Conservation (phyloP, 2,888 invertebrate species). For the Drosophila vallismaia region DNA sequence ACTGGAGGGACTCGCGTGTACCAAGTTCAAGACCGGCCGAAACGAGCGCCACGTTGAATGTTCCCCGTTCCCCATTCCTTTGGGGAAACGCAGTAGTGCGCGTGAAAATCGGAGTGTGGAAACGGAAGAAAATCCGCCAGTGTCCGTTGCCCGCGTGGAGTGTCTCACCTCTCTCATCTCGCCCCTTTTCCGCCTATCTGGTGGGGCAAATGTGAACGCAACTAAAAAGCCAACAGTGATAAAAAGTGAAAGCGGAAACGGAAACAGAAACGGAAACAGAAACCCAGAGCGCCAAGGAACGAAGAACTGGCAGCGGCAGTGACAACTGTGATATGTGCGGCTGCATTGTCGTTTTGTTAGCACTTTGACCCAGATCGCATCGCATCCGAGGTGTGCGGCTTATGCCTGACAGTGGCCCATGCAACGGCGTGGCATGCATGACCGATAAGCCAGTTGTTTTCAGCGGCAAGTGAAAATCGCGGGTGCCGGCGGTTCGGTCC, state of each 20-base stretch:
- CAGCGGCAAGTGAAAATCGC: slow-evolving; percentile 57
- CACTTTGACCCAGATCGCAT: slow-evolving; percentile 73
- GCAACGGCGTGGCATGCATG: slow-evolving; percentile 40
- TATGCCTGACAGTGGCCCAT: slow-evolving; percentile 19
- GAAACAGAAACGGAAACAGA: slow-evolving; percentile 36
- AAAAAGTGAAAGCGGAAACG: slow-evolving; percentile 51
- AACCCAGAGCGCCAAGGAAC: slow-evolving; percentile 6
- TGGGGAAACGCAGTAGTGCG: slow-evolving; percentile 42
- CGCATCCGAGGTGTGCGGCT: slow-evolving; percentile 25
- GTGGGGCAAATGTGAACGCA: slow-evolving; percentile 32
- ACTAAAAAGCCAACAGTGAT: slow-evolving; percentile 47
- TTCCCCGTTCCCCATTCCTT: slow-evolving; percentile 29
- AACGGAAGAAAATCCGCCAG: slow-evolving; percentile 40
- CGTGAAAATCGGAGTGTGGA: slow-evolving; percentile 46
- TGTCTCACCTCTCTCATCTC: not conserved
- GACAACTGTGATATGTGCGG: slow-evolving; percentile 53
- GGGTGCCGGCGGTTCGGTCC: slow-evolving; percentile 21
- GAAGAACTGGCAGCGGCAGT: slow-evolving; percentile 39
- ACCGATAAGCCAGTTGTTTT: slow-evolving; percentile 63
- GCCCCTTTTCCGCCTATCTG: slow-evolving; percentile 21
- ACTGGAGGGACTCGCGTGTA: slow-evolving; percentile 16
- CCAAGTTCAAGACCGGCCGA: slow-evolving; percentile 9
- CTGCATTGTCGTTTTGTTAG: slow-evolving; percentile 67
- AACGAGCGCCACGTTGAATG: slow-evolving; percentile 18
- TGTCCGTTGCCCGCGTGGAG: slow-evolving; percentile 19